Conservation (phyloP, 1,140 invertebrate genomes). For the Dolichoris vasculosae region DNA sequence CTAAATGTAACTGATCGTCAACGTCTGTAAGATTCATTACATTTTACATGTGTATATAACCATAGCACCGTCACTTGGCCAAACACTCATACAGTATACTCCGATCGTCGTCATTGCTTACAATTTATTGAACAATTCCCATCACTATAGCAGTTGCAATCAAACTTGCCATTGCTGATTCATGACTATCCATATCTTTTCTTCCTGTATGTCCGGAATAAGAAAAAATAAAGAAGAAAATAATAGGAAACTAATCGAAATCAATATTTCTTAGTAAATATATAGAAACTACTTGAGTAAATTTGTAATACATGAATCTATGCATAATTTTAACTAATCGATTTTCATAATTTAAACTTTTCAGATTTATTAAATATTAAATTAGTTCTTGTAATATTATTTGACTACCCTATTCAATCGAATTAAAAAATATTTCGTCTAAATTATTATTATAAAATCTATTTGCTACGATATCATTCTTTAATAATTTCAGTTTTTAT, state of each 20-base stretch:
- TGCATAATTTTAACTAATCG: neutral
- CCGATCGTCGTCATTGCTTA: neutral
- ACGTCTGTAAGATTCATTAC: neutral
- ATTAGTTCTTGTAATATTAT: neutral
- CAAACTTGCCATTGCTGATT: constrained; percentile 20
- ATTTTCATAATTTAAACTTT: neutral
- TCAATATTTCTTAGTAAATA: neutral
- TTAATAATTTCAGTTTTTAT: no score
- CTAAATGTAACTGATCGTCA: neutral
- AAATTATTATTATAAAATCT: no score
- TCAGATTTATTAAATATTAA: neutral
- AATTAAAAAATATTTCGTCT: neutral
- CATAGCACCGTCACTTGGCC: constrained; percentile 10
- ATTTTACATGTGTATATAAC: neutral
- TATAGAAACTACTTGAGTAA: neutral
- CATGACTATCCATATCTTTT: constrained; percentile 22
- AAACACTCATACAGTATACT: neutral
- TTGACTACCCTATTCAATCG: neutral
- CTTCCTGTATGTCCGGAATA: neutral
- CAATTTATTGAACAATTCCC: neutral
- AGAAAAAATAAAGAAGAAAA: neutral
- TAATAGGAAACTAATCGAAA: neutral
- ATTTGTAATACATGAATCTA: neutral
- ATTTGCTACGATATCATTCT: no score
- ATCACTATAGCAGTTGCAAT: constrained; percentile 43